A percentile compares a stretch with the other conserved stretches of the same genome.
phyloP scores from a whole-genome alignment of 2,888 invertebrate genomes.

The Macropis europaea region DNA sequence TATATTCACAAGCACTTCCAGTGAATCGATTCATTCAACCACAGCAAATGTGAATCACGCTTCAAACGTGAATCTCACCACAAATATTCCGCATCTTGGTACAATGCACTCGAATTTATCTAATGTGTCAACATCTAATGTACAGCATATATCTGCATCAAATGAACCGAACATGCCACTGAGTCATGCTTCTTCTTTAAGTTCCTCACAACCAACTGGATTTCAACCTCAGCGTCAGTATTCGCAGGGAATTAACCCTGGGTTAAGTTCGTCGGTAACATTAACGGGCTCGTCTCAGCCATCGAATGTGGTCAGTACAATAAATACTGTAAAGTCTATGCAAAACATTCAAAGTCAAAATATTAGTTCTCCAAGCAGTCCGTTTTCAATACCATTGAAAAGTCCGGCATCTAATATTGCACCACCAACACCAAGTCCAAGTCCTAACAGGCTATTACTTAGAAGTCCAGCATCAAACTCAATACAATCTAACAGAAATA shows the following conservation, averaged over 20 bases:
- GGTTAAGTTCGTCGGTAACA: constrained; percentile 64
- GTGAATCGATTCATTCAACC: constrained; percentile 72
- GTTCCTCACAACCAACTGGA: constrained; percentile 64
- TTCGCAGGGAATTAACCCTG: constrained; percentile 65
- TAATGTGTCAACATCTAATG: constrained; percentile 70
- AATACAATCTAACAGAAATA: constrained; percentile 76
- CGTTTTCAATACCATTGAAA: constrained; percentile 78
- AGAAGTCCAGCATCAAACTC: constrained; percentile 78
- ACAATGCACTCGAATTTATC: constrained; percentile 75
- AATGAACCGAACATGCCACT: constrained; percentile 71
- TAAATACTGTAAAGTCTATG: constrained; percentile 74
- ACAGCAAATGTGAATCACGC: constrained; percentile 71
- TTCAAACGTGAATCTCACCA: constrained; percentile 69
- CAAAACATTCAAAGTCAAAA: constrained; percentile 76
- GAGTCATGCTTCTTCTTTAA: constrained; percentile 68
- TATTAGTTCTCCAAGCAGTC: constrained; percentile 76
- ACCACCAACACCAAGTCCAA: constrained; percentile 78
- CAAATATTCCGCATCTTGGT: constrained; percentile 73
- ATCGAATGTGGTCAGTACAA: constrained; percentile 63
- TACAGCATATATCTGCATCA: constrained; percentile 67
- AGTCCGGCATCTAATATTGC: constrained; percentile 78
- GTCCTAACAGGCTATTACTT: constrained; percentile 76
- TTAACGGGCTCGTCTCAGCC: constrained; percentile 63
- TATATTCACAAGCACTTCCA: constrained; percentile 75
- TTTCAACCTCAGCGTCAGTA: constrained; percentile 73